These are phyloP conservation scores for Bacillus rossius DNA, from an alignment of 1,140 invertebrate species.

Conservation along the genomic window DNA sequence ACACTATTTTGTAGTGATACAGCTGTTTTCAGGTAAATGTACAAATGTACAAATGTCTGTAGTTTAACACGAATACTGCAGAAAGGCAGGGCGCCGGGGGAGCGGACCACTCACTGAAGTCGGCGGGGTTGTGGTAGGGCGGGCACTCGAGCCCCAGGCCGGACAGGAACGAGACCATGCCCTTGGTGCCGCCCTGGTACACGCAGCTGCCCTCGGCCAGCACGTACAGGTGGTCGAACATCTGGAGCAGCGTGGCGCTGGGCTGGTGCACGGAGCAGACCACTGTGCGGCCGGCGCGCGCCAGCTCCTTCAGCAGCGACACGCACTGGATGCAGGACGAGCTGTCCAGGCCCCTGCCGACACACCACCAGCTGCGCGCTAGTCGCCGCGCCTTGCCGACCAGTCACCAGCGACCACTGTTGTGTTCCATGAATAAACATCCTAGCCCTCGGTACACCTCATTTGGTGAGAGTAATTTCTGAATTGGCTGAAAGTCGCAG, in stretches of 20 bases:
- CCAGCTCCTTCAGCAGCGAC: slow-evolving; percentile 48
- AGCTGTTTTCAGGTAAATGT: too few species aligned
- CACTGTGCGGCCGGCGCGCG: slow-evolving; percentile 64
- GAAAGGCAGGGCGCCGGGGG: too few species aligned
- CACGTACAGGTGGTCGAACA: slow-evolving; percentile 66
- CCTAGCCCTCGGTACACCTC: slow-evolving; percentile 1
- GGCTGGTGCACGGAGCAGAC: slow-evolving; percentile 83
- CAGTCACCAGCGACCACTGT: not conserved
- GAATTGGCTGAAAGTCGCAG: too few species aligned
- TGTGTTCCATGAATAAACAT: not conserved
- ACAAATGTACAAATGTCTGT: too few species aligned
- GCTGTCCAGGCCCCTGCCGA: slow-evolving; percentile 70
- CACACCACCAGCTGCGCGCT: not conserved
- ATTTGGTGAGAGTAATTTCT: not conserved
- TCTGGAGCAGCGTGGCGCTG: slow-evolving; percentile 66
- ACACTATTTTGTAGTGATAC: too few species aligned
- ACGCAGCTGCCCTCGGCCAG: slow-evolving; percentile 52
- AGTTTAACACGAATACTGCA: too few species aligned
- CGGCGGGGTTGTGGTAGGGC: slow-evolving; percentile 32
- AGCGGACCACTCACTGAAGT: slow-evolving; percentile 33
- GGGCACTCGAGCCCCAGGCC: slow-evolving; percentile 25
- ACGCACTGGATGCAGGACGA: slow-evolving; percentile 64
- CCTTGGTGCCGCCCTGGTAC: slow-evolving; percentile 46
- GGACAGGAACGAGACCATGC: slow-evolving; percentile 46
- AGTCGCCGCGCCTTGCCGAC: too few species aligned